phyloP scores from a whole-genome alignment of 2,888 invertebrate genomes.

The Orthosia cruda region DNA sequence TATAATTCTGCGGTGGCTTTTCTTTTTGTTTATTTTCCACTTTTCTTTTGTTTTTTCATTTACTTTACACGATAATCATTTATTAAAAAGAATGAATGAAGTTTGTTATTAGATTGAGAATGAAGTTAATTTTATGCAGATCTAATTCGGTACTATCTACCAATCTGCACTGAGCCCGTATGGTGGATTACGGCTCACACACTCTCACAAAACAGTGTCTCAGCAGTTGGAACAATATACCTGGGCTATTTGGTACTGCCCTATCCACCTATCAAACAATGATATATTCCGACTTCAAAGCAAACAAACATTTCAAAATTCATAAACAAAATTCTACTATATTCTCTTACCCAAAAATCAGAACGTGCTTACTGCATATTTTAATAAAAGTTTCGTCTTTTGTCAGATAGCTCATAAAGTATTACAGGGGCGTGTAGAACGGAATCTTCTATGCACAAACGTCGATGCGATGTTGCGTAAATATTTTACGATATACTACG shows the following conservation, averaged over 20 bases:
- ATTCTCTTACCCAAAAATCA: slow-evolving; percentile 29
- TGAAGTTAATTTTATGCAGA: neutral
- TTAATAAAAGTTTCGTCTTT: slow-evolving; percentile 42
- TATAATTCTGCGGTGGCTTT: slow-evolving; percentile 48
- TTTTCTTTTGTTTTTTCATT: slow-evolving; percentile 19
- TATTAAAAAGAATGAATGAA: neutral
- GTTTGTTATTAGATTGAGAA: neutral
- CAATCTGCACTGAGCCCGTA: neutral
- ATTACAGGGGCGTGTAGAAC: slow-evolving; percentile 52
- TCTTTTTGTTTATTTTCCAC: slow-evolving; percentile 26
- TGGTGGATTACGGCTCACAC: neutral
- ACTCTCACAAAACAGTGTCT: neutral
- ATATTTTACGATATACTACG: slow-evolving; percentile 57
- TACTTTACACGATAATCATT: slow-evolving; percentile 6
- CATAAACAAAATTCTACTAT: slow-evolving; percentile 3
- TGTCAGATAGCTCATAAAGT: slow-evolving; percentile 53
- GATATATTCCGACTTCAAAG: slow-evolving; percentile 3
- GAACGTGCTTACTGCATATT: slow-evolving; percentile 40
- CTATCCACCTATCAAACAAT: too few species aligned
- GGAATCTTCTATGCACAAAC: slow-evolving; percentile 35
- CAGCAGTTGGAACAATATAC: neutral
- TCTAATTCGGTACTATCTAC: neutral
- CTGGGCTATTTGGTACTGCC: too few species aligned
- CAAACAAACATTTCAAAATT: slow-evolving; percentile 10
- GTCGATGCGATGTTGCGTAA: slow-evolving; percentile 51